Evolutionary conservation across 2,113 vertebrate species (phyloP).

Genomic region (Pedionomus torquatus): DNA sequence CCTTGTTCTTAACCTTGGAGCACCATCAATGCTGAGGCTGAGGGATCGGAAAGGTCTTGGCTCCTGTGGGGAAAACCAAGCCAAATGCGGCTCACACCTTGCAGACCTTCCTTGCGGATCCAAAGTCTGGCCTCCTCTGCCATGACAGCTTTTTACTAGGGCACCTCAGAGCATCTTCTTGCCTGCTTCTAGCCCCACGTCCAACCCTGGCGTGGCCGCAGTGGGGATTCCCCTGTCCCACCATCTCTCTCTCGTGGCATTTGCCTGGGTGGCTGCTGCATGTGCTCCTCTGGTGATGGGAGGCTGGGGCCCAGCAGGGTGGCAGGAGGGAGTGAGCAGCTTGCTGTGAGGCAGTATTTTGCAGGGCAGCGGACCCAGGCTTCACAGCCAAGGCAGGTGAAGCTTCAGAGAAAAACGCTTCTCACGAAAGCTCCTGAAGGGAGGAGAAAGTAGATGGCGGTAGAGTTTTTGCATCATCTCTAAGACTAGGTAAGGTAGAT

Average conservation of each 20-base stretch:
- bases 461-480: neutral
- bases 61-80: neutral
- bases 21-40: neutral
- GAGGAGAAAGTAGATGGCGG: neutral
- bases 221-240: neutral
- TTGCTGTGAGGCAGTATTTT: neutral
- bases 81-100: neutral
- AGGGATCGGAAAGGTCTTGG: neutral
- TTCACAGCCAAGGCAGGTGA: neutral
- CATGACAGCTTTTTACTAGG: neutral
- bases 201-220: fast-evolving
- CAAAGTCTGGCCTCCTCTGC: neutral
- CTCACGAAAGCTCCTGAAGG: neutral
- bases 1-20: neutral
- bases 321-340: neutral
- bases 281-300: fast-evolving
- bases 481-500: neutral
- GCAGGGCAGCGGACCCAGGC: neutral
- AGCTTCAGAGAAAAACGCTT: neutral
- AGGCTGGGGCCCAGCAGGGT: neutral
- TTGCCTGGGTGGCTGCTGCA: neutral
- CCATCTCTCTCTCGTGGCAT: neutral
- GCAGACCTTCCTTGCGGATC: neutral
- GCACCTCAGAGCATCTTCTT: neutral
- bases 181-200: fast-evolving